Evolutionary conservation across 2,888 invertebrate species (phyloP), one percentile per base, ranked within the genome.

Genomic region (Podotricha telesiphe): DNA sequence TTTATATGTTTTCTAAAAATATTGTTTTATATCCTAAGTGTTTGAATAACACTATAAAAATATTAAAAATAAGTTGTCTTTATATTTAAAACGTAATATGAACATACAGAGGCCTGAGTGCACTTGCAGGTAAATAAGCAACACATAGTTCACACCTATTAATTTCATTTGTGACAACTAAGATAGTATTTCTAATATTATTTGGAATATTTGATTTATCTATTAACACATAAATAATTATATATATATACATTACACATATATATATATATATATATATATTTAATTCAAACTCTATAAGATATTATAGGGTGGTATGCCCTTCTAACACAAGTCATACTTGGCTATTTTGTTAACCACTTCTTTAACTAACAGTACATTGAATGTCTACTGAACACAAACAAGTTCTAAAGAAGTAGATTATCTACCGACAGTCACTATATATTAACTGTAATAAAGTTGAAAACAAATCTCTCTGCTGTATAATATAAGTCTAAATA

Each of bases 141-240:
- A 62, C 48, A 62, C 45, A 48, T 62, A 34, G 5, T 37, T 37
- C 62, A 62, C 42, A 45, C 15, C n/a, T 59, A 42, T 45, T 37
- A 48, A 47, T 15, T 50, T 62, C 15, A 62, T 47, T 62, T 62
- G 62, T 62, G 62, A 62, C 62, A 59, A 48, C 62, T 48, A 48
- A 34, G 3, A 59, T 59, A 28, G 28, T 50, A 37, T 10, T 50
- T 37, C 62, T 50, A 50, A 50, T 19, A 37, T 50, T 48, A 62
- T 62, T 62, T 62, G 62, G 34, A 62, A 62, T 62, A 62, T 50
- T 62, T 37, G 19, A 62, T 62, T 62, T 50, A 62, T 37, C 50
- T 62, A 50, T 62, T 28, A 59, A 59, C 22, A 59, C 28, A 59
- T 22, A 13, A n/a, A 47, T 37, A 37, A 37, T 45, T 42, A 59